Evolutionary conservation across 2,797 vertebrate species (phyloP).

Genomic region (Alfaro cultratus): DNA sequence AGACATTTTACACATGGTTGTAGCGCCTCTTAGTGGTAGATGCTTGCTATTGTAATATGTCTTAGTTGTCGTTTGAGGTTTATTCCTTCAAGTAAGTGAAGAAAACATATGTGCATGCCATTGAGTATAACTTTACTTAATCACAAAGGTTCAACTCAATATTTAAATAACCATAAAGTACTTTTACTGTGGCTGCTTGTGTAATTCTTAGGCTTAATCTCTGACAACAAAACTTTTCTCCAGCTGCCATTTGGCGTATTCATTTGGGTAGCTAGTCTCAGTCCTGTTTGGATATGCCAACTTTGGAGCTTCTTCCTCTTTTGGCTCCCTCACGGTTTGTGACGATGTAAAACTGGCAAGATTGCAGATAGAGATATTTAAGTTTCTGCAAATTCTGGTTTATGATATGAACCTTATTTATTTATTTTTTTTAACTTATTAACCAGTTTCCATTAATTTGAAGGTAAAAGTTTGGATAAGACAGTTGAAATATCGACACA

Average conservation of each 20-base stretch:
- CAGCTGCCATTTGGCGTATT: not conserved
- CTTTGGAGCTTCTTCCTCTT: not conserved
- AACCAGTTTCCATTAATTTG: not conserved
- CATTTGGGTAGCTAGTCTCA: not conserved
- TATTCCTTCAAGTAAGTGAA: not conserved
- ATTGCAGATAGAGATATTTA: not conserved
- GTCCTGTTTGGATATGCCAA: not conserved
- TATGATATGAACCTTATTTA: not conserved
- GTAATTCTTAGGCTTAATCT: not conserved
- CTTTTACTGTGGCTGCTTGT: not conserved
- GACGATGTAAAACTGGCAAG: not conserved
- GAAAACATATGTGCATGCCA: not conserved
- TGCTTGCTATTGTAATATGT: not conserved
- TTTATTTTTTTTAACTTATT: not conserved
- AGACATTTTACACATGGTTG: conserved; percentile 14
- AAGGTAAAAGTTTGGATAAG: not conserved
- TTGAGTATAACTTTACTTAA: not conserved
- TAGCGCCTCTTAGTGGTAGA: conserved; percentile 54
- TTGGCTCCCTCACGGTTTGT: not conserved
- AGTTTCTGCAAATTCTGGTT: not conserved
- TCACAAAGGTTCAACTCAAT: not conserved
- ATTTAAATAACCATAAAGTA: not conserved
- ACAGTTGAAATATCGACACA: not conserved
- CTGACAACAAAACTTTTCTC: not conserved
- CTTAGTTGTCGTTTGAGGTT: not conserved